Conservation (phyloP, 2,113 vertebrate genomes). For the Thermophis baileyi region DNA sequence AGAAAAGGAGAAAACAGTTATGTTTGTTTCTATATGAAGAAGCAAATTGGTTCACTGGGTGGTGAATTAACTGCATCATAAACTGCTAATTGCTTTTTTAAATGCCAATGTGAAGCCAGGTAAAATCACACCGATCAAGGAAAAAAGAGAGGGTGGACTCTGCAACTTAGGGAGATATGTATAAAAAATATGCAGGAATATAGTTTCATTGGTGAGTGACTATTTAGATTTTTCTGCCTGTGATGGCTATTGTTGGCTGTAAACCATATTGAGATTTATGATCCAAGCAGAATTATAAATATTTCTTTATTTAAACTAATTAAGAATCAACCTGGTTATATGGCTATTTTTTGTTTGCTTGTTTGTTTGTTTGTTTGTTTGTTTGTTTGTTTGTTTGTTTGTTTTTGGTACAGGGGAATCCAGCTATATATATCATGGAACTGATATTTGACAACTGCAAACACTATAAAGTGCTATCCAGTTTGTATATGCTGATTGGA, state of each 20-base stretch:
- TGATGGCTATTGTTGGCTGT: not conserved
- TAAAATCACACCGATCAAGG: not conserved
- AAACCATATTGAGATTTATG: not conserved
- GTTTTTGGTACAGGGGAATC: not conserved
- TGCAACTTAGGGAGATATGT: not conserved
- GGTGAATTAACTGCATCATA: not conserved
- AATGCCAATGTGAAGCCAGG: not conserved
- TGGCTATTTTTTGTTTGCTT: not conserved
- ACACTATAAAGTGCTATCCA: not conserved
- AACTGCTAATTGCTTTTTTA: not conserved
- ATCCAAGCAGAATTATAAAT: not conserved
- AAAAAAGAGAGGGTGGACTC: not conserved
- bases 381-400: not conserved
- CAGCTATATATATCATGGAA: not conserved
- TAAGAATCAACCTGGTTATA: not conserved
- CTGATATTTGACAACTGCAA: not conserved
- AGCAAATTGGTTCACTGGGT: not conserved
- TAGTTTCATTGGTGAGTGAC: not conserved
- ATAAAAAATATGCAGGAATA: not conserved
- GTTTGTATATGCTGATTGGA: not conserved
- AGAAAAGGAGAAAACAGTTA: not conserved
- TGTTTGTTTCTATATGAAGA: not conserved
- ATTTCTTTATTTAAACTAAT: not conserved
- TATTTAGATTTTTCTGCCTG: not conserved
- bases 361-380: too few species aligned